Evolutionary conservation across 2,888 invertebrate genomes (phyloP), one percentile per base, ranked within the genome.

Genomic region (Pyrrhosoma nymphula): DNA sequence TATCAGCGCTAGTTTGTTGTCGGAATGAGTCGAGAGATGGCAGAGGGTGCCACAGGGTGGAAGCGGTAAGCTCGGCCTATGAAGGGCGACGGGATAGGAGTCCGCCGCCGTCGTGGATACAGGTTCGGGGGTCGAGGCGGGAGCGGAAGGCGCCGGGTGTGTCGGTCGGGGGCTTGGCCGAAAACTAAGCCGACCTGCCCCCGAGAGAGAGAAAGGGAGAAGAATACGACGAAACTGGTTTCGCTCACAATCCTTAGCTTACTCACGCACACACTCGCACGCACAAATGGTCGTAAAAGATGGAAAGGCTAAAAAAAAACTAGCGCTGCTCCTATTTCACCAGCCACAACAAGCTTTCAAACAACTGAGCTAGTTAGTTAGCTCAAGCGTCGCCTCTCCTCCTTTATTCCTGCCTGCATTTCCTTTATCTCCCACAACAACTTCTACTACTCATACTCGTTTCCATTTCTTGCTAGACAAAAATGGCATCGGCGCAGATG

Each of bases 311-410:
- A 35, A 82, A 82, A 82, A 82, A 82, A 82, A 82, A 82, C 82
- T 82, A 82, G 82, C 82, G 35, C 82, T 82, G 82, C 82, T 82
- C 82, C 82, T 82, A 82, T 82, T 82, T 82, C 82, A 82, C 82
- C 82, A 82, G 82, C 82, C 82, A 82, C 82, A 82, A 82, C 82
- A 82, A 35, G 82, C 82, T 82, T 18, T 82, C 82, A 35, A 82
- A 82, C 82, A 82, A 82, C 82, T 26, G 82, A 18, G 35, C 82
- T 82, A 82, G 82, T 75, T 75, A 75, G 75, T 82, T 82, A 82
- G 82, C 35, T 35, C 30, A 82, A 82, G 82, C 82, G 82, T 82
- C 18, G 35, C 35, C 14, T 82, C 82, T 30, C 75, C 10, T 30
- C n/a, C 75, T 82, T 35, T 82, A 16, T 14, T 82, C 35, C 82